These are phyloP conservation scores for Isaurus tuberculatus DNA, from an alignment of 92 coral and sea anemone species.

Conservation along the genomic window DNA sequence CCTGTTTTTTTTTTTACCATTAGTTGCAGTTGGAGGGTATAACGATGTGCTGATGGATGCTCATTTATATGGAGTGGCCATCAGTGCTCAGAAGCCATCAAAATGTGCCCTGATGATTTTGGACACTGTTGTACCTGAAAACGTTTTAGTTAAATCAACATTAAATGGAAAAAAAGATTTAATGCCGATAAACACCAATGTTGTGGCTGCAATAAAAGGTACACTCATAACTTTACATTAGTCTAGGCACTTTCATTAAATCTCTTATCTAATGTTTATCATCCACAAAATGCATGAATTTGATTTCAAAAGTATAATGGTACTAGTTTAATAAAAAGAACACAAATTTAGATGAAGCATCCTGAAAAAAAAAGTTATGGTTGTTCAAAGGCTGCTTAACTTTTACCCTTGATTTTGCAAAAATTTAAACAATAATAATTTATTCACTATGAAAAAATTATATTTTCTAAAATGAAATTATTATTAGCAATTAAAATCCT, in stretches of 20 bases:
- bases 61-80: neutral
- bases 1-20: neutral
- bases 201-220: neutral
- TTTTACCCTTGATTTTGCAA: neutral
- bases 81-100: neutral
- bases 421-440: neutral
- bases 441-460: neutral
- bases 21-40: slow-evolving; percentile 3
- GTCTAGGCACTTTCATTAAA: neutral
- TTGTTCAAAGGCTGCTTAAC: neutral
- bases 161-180: neutral
- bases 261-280: neutral
- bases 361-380: neutral
- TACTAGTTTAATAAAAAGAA: neutral
- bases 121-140: neutral
- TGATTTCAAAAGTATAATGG: neutral
- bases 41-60: neutral
- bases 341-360: neutral
- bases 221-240: neutral
- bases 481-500: neutral
- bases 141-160: neutral
- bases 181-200: neutral
- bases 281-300: neutral
- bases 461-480: neutral
- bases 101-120: slow-evolving; percentile 7